A percentile compares a stretch with the other conserved stretches of the same genome.
phyloP scores from a whole-genome alignment of 1,140 invertebrate species.

The Aphidius gifuensis region DNA sequence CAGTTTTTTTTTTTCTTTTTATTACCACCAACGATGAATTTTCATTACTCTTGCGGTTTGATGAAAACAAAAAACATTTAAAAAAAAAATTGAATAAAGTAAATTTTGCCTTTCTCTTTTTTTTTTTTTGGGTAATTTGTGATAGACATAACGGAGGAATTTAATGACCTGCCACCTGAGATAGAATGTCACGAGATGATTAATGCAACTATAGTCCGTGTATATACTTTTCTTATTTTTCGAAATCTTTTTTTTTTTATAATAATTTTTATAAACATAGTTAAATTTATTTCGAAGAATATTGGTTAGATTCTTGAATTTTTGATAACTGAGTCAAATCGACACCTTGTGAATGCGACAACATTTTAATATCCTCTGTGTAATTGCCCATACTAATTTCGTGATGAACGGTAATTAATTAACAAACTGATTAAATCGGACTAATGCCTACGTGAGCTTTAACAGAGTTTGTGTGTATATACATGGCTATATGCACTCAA shows the following conservation, averaged over 20 bases:
- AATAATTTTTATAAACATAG: too few relatives aligned
- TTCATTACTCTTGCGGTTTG: background rate
- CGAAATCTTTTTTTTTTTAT: too few relatives aligned
- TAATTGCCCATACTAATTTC: constrained; percentile 29
- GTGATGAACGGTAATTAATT: constrained; percentile 31
- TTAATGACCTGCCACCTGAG: background rate
- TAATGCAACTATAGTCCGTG: background rate
- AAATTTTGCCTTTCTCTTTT: constrained; percentile 1
- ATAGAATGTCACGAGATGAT: constrained; percentile 6
- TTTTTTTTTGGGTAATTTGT: constrained; percentile 3
- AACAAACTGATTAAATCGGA: constrained; percentile 27
- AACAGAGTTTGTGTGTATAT: background rate
- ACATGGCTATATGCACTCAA: background rate
- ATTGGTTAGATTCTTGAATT: too few relatives aligned
- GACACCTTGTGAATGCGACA: constrained; percentile 3
- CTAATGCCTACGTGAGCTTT: constrained; percentile 12
- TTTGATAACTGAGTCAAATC: background rate
- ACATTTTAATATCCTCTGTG: constrained; percentile 19
- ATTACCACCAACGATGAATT: too few relatives aligned
- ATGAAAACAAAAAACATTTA: background rate
- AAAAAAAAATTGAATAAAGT: constrained; percentile 6
- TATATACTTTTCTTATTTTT: too few relatives aligned
- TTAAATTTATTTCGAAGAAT: too few relatives aligned
- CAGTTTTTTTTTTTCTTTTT: background rate
- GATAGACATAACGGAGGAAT: constrained; percentile 9